Percentiles rank a stretch among this genome's conserved stretches.
Conservation (phyloP, 2,888 invertebrate genomes). For the Amaurobius ferox region DNA sequence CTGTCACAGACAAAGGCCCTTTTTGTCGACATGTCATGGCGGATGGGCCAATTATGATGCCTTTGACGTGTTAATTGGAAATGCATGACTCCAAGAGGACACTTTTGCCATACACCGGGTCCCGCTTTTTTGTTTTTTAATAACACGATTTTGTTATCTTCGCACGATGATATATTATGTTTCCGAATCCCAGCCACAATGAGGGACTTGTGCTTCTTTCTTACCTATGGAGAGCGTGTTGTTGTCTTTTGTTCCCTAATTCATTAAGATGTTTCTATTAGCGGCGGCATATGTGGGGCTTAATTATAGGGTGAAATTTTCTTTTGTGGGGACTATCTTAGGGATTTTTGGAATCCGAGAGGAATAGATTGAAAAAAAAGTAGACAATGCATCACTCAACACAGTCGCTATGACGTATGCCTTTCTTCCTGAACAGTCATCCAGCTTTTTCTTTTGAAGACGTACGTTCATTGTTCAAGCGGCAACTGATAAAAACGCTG, state of each 20-base stretch:
- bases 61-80: constrained; percentile 70
- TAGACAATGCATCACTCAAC: constrained; percentile 5
- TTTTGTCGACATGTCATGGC: constrained; percentile 63
- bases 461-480: too few relatives aligned
- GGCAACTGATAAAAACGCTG: too few relatives aligned
- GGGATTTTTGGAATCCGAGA: background rate
- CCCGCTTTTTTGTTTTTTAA: constrained; percentile 26
- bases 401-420: background rate
- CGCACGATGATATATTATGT: constrained; percentile 63
- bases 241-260: constrained; percentile 50
- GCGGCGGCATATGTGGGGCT: constrained; percentile 4
- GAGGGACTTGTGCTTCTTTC: background rate
- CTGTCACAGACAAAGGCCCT: constrained; percentile 40
- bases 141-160: constrained; percentile 50
- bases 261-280: constrained; percentile 46
- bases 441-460: too few relatives aligned
- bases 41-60: constrained; percentile 50
- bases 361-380: background rate
- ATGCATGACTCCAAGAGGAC: constrained; percentile 40
- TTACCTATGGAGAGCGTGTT: constrained; percentile 1
- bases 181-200: constrained; percentile 22
- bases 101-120: constrained; percentile 4
- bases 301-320: constrained; percentile 40
- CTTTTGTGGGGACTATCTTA: constrained; percentile 5
- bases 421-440: background rate